Percentiles rank a stretch among this genome's conserved stretches.
Conservation (phyloP, 2,888 invertebrate species). For the Aporophyla nigra region DNA sequence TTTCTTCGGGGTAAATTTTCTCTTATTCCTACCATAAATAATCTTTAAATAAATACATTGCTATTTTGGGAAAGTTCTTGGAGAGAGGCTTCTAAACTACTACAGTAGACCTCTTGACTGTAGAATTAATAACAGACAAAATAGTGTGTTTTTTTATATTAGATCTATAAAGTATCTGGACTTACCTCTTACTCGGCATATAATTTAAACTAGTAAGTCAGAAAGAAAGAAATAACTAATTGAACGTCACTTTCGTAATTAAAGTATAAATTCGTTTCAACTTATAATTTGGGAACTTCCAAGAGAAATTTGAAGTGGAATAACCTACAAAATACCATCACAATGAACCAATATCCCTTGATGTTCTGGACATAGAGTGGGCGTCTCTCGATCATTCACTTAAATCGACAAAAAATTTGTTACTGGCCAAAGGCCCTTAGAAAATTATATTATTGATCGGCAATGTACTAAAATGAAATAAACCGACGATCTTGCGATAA, state of each 20-base stretch:
- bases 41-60: not conserved
- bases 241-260: slow-evolving; percentile 2
- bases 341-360: not conserved
- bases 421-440: not conserved
- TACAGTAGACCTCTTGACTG: no score
- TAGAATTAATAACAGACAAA: not conserved
- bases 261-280: slow-evolving; percentile 18
- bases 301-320: slow-evolving; percentile 7
- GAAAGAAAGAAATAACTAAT: not conserved
- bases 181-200: not conserved
- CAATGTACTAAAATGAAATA: slow-evolving; percentile 12
- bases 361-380: slow-evolving; percentile 14
- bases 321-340: slow-evolving; percentile 17
- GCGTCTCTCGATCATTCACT: slow-evolving; percentile 19
- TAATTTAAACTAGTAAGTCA: not conserved
- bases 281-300: slow-evolving; percentile 4
- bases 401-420: slow-evolving; percentile 25
- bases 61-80: not conserved
- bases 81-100: not conserved
- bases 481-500: slow-evolving; percentile 11
- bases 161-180: not conserved
- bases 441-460: slow-evolving; percentile 18
- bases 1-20: not conserved
- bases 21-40: not conserved
- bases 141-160: not conserved